Conservation (phyloP, 2,113 vertebrate genomes). For the Vicugna pacos region DNA sequence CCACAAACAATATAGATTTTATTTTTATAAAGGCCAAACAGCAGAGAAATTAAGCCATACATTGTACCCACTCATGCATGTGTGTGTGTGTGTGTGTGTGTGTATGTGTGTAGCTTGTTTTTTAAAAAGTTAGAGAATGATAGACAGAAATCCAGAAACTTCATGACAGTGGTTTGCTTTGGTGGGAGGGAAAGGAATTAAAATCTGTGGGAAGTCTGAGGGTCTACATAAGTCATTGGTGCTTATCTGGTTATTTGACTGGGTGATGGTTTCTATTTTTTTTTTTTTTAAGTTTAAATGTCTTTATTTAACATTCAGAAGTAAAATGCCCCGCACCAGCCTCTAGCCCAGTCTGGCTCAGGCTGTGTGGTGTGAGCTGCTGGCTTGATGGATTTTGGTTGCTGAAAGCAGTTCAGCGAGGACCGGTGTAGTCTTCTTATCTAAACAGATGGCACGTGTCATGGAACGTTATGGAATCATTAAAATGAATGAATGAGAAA, state of each 20-base stretch:
- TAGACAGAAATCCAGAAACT: background rate
- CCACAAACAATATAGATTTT: background rate
- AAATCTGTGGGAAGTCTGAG: background rate
- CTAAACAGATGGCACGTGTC: background rate
- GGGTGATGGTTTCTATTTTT: background rate
- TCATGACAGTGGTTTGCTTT: background rate
- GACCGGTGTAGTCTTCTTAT: background rate
- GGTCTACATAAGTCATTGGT: too few species aligned
- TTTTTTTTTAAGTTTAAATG: background rate
- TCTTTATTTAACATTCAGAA: background rate
- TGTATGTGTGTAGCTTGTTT: background rate
- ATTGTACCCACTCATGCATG: too few species aligned
- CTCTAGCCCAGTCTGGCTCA: background rate
- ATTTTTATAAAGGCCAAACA: background rate
- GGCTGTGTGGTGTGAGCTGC: background rate
- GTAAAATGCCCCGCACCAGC: background rate
- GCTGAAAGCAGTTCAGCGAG: background rate
- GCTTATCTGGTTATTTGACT: background rate
- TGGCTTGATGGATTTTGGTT: background rate
- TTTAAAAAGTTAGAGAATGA: background rate
- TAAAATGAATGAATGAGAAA: background rate
- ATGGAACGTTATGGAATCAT: background rate
- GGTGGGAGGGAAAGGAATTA: background rate
- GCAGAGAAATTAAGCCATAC: background rate
- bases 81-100: too few species aligned